phyloP scores from a whole-genome alignment of 2,888 invertebrate genomes.

The Crematogaster levior region DNA sequence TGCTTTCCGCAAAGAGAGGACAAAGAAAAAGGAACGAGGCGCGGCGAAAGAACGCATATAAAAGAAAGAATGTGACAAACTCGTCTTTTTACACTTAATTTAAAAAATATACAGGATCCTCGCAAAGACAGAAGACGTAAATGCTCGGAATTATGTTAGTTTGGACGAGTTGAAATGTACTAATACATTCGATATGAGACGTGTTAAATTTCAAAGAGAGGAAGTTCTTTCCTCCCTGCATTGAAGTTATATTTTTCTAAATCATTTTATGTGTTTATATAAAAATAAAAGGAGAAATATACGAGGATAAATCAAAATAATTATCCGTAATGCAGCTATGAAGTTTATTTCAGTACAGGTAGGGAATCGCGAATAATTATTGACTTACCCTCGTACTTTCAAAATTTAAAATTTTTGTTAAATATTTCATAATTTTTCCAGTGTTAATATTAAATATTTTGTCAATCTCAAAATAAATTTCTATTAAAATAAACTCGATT shows the following conservation, averaged over 20 bases:
- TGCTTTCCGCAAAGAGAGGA: not conserved
- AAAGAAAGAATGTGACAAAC: conserved; percentile 2
- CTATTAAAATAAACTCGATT: not conserved
- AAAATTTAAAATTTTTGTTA: not conserved
- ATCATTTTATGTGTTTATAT: not conserved
- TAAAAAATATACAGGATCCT: not conserved
- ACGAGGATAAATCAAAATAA: too few relatives aligned
- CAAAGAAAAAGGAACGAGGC: conserved; percentile 3
- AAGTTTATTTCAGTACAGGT: too few relatives aligned
- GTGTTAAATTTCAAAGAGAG: not conserved
- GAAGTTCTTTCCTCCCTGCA: not conserved
- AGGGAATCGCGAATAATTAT: too few relatives aligned
- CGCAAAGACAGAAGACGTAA: not conserved
- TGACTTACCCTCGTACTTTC: too few relatives aligned
- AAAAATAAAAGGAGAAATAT: not conserved
- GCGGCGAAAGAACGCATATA: not conserved
- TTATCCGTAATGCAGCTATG: too few relatives aligned
- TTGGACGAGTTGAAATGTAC: not conserved
- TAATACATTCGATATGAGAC: not conserved
- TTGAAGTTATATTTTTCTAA: not conserved
- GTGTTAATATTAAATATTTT: not conserved
- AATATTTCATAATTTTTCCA: not conserved
- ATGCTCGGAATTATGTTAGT: not conserved
- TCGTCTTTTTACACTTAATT: not conserved
- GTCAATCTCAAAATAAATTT: not conserved